phyloP scores from a whole-genome alignment of 2,797 vertebrate genomes.

The Pantherophis vulpinus region DNA sequence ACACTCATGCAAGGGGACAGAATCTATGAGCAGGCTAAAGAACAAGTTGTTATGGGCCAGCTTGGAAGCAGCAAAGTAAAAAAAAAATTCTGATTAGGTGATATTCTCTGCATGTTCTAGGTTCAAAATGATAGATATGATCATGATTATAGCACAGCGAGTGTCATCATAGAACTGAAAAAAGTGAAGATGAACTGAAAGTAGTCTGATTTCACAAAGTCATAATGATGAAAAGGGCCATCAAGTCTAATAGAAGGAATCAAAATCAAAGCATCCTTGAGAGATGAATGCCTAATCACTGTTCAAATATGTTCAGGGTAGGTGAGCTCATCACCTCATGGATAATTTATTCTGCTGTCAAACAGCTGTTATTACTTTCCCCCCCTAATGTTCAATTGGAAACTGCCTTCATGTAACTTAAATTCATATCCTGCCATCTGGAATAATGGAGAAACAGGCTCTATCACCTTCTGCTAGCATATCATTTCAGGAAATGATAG shows the following conservation, averaged over 20 bases:
- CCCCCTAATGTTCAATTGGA: neutral
- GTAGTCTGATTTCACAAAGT: neutral
- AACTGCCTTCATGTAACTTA: neutral
- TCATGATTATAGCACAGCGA: neutral
- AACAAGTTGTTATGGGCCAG: neutral
- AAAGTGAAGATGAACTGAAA: neutral
- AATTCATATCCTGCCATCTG: neutral
- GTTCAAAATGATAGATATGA: neutral
- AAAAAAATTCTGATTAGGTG: neutral
- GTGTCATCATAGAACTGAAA: neutral
- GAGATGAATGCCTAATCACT: neutral
- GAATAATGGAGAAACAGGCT: neutral
- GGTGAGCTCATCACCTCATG: neutral
- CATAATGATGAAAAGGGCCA: neutral
- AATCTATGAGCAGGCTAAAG: neutral
- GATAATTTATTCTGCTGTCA: neutral
- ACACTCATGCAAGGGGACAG: neutral
- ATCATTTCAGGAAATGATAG: neutral
- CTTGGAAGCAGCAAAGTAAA: neutral
- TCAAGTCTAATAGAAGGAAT: neutral
- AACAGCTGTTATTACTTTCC: neutral
- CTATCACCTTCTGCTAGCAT: neutral
- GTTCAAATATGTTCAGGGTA: neutral
- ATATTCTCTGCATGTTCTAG: neutral
- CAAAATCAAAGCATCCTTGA: neutral